Evolutionary conservation across 2,888 invertebrate species (phyloP), one percentile per base, ranked within the genome.

Genomic region (Lepetodrilus schrolli): DNA sequence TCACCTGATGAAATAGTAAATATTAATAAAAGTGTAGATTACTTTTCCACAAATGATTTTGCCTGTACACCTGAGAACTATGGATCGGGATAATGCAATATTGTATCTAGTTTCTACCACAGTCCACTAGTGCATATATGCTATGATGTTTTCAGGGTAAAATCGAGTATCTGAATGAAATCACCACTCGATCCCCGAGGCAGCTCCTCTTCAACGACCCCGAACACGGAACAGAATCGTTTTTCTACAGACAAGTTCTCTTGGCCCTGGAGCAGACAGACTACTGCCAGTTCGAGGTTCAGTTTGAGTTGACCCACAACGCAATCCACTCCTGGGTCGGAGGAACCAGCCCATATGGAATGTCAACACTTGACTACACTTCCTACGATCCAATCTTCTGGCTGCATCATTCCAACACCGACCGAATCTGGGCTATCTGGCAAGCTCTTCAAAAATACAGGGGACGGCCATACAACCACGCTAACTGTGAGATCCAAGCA

Each of bases 371-470:
- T n/a, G 76, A 79, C 74, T 80, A 73, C 73, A 71, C 80, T 0
- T 71, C 80, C 10, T 80, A 79, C 68, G 80, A 80, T 38, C 80
- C 80, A 0, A n/a, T 78, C 34, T 80, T 80, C 76, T 78, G 74
- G 72, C 76, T 80, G 68, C 80, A 80, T 48, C 78, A 80, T 70
- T 73, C 76, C 49, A 73, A 75, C 70, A 48, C 70, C 2, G 78
- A 78, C 72, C 49, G 78, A 30, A 50, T 74, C 26, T 76, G 74
- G 71, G 73, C 76, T 10, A 75, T 79, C 48, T 80, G 80, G 80
- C 73, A 78, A 50, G 72, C 65, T 4, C 51, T 78, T 4, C 75
- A 75, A 20, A 43, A 72, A 21, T 70, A 70, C 47, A 37, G 75
- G 26, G 69, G 69, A 21, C 72, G 73, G 4, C 58, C 75, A 23